These are phyloP conservation scores for Chorisops tibialis DNA, from an alignment of 2,888 invertebrate species.

Conservation along the genomic window DNA sequence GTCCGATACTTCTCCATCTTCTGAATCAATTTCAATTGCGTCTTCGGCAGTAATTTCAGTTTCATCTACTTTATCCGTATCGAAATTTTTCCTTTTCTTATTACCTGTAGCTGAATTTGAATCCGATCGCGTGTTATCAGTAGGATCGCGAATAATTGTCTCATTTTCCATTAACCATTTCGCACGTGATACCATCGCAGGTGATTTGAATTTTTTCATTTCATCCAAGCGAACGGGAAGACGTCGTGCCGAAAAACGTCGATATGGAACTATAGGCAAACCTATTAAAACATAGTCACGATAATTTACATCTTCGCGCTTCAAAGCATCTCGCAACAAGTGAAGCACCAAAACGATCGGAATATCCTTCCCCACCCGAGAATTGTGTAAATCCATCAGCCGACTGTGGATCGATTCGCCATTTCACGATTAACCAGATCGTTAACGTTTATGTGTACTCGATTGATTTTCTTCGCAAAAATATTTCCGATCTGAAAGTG, in stretches of 20 bases:
- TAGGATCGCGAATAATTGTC: neutral
- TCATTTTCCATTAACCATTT: neutral
- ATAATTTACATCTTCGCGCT: constrained; percentile 55
- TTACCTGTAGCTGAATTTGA: too few relatives aligned
- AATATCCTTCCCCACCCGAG: constrained; percentile 56
- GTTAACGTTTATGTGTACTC: constrained; percentile 59
- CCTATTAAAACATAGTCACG: constrained; percentile 66
- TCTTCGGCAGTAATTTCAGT: neutral
- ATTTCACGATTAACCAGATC: constrained; percentile 59
- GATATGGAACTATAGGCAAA: constrained; percentile 55
- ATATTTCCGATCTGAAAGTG: constrained; percentile 56
- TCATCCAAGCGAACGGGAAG: neutral
- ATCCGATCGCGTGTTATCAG: too few relatives aligned
- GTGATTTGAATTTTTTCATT: neutral
- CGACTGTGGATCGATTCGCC: constrained; percentile 55
- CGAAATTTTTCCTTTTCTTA: too few relatives aligned
- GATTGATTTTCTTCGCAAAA: constrained; percentile 58
- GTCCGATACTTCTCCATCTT: neutral
- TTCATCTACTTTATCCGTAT: too few relatives aligned
- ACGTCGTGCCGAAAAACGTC: neutral
- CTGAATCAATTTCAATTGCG: neutral
- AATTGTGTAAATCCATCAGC: constrained; percentile 59
- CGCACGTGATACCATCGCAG: neutral
- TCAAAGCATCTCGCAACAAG: constrained; percentile 56
- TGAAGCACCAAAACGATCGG: constrained; percentile 55